A percentile compares a stretch with the other conserved stretches of the same genome.
phyloP scores from a whole-genome alignment of 2,797 vertebrate species.

The Anableps anableps region DNA sequence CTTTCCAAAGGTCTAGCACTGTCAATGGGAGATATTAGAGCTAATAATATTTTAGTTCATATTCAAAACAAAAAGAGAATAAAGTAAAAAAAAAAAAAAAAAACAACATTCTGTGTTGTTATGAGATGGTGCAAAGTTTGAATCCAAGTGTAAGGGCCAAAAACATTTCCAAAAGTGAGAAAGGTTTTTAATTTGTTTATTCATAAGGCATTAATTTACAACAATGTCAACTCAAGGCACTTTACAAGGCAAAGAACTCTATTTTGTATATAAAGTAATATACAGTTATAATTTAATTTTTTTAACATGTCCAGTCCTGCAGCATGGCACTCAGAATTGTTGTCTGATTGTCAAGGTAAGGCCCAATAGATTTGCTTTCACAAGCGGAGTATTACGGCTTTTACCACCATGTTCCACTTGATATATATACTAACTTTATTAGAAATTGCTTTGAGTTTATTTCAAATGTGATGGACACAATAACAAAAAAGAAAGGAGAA shows the following conservation, averaged over 20 bases:
- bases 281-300: not conserved
- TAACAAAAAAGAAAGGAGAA: too few relatives aligned
- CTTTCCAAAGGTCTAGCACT: constrained; percentile 13
- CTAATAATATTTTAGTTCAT: not conserved
- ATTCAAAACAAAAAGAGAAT: not conserved
- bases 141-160: not conserved
- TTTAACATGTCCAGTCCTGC: too few relatives aligned
- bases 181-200: not conserved
- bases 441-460: too few relatives aligned
- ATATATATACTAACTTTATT: too few relatives aligned
- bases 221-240: not conserved
- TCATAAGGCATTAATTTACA: not conserved
- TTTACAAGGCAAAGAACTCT: not conserved
- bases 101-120: not conserved
- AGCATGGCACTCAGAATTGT: too few relatives aligned
- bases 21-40: not conserved
- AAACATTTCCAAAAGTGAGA: not conserved
- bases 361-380: too few relatives aligned
- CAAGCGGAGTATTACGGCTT: too few relatives aligned
- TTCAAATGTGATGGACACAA: too few relatives aligned
- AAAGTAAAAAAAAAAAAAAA: not conserved
- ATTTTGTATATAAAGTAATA: not conserved
- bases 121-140: not conserved
- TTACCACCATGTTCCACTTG: too few relatives aligned
- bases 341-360: too few relatives aligned